phyloP scores from a whole-genome alignment of 2,797 vertebrate genomes.

The Macropodus opercularis region DNA sequence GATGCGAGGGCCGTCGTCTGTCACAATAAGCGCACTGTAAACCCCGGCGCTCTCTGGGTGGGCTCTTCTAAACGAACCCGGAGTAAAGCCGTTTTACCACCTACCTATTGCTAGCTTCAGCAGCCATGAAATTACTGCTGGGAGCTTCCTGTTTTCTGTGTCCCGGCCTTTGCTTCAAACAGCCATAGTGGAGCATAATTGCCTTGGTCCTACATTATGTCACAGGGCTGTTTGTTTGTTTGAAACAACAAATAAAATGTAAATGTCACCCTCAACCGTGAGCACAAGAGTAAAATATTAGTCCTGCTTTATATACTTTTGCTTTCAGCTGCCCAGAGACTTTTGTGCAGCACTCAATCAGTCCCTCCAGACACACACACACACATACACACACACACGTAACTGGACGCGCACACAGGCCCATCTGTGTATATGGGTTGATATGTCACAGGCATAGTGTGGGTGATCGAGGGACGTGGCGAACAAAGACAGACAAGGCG shows the following conservation, averaged over 20 bases:
- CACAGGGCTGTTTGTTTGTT: constrained; percentile 61
- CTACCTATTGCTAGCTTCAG: constrained; percentile 71
- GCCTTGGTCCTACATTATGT: constrained; percentile 66
- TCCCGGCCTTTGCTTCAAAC: constrained; percentile 69
- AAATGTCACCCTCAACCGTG: constrained; percentile 30
- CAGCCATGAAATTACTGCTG: constrained; percentile 82
- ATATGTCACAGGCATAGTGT: constrained; percentile 42
- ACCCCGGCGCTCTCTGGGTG: constrained; percentile 62
- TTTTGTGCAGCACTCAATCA: constrained; percentile 26
- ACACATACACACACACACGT: background rate
- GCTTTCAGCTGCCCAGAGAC: constrained; percentile 16
- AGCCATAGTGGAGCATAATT: constrained; percentile 53
- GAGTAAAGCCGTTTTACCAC: constrained; percentile 80
- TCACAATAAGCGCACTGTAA: constrained; percentile 75
- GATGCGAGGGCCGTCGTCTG: constrained; percentile 63
- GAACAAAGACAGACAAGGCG: constrained; percentile 48
- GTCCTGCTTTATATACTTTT: background rate
- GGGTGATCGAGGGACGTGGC: constrained; percentile 25
- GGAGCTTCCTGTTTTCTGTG: constrained; percentile 60
- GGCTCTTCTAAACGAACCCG: constrained; percentile 76
- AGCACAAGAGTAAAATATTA: constrained; percentile 34
- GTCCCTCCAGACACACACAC: constrained; percentile 1
- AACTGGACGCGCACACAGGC: background rate
- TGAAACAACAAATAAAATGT: constrained; percentile 53
- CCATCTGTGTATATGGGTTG: constrained; percentile 13